Base-by-base conservation (phyloP, 2,113 vertebrate species). In the Poeciliopsis turrubarensis region DNA sequence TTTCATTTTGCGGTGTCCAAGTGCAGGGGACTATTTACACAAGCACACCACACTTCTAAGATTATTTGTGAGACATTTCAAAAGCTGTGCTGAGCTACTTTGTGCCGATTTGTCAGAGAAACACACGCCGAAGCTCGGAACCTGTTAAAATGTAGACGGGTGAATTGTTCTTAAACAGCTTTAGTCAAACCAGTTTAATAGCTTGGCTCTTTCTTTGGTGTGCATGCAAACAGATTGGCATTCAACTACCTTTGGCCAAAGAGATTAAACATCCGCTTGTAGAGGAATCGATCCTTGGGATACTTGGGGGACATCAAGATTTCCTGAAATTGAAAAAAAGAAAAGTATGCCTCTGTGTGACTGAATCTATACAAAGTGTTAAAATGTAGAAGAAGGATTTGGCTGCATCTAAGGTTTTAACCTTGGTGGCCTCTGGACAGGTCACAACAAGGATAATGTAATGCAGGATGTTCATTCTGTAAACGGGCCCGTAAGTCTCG, bases 221-320 rank as follows among this genome's bases (percentile, higher is more conserved):
- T 57, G 10, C 5, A 54, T 22, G 51, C 10, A 17, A 57, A 11
- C n/a, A 3, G 51, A 57, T n/a, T n/a, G n/a, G n/a, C n/a, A n/a
- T n/a, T 10, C 3, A 44, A 27, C 12, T 27, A 94, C 93, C 93
- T 93, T 82, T 85, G 65, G 39, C 92, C 92, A 91, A 95, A 95
- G 60, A 95, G 44, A 47, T 15, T 26, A 78, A 83, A 94, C 11
- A 94, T 70, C 25, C 14, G 79, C 9, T 77, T 84, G 83, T 92
- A 91, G 32, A 89, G 2, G 13, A 85, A 51, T 10, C 29, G 65
- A 29, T 92, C 86, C 86, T 95, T 95, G 3, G 81, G 83, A 41
- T 94, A 93, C 77, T 94, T 94, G 27, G 92, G 25, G n/a, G 94
- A 95, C 94, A 95, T 94, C 81, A 95, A 30, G 32, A 94, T 29